Conservation (phyloP, 2,797 vertebrate species). For the Spinus olivaceus region DNA sequence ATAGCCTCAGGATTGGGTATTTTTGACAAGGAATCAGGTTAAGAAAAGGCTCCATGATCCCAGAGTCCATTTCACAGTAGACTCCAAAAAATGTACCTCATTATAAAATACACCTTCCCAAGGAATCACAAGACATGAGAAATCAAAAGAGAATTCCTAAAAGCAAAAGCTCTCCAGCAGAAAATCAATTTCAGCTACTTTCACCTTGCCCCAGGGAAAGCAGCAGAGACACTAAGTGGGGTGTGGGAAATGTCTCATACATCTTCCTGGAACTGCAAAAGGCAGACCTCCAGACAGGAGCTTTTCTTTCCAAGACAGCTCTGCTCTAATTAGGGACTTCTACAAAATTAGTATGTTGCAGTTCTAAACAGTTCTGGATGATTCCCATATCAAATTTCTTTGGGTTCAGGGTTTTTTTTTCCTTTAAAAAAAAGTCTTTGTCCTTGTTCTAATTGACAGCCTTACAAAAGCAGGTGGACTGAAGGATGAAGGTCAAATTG, state of each 20-base stretch:
- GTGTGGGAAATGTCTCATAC: conserved; percentile 41
- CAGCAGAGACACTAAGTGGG: conserved; percentile 21
- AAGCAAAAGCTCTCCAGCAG: conserved; percentile 53
- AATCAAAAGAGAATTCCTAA: conserved; percentile 62
- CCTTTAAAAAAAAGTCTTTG: background rate
- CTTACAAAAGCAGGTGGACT: conserved; percentile 48
- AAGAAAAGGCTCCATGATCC: background rate
- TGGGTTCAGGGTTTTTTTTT: background rate
- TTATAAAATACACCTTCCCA: conserved; percentile 56
- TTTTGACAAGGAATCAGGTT: conserved; percentile 7
- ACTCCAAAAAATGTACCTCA: conserved; percentile 41
- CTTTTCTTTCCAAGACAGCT: conserved; percentile 47
- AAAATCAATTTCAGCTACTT: conserved; percentile 68
- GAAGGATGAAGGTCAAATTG: conserved; percentile 36
- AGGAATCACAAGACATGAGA: conserved; percentile 31
- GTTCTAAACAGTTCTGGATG: conserved; percentile 29
- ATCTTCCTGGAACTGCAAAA: conserved; percentile 17
- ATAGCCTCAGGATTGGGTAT: background rate
- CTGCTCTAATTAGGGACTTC: conserved; percentile 54
- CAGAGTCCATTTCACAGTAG: conserved; percentile 27
- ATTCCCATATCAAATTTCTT: conserved; percentile 59
- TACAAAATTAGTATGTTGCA: conserved; percentile 23
- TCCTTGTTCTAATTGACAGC: conserved; percentile 25
- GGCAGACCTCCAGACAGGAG: conserved; percentile 49
- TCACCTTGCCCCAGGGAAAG: conserved; percentile 62